Conservation (phyloP, 2,888 invertebrate species). For the Monochamus alternatus region DNA sequence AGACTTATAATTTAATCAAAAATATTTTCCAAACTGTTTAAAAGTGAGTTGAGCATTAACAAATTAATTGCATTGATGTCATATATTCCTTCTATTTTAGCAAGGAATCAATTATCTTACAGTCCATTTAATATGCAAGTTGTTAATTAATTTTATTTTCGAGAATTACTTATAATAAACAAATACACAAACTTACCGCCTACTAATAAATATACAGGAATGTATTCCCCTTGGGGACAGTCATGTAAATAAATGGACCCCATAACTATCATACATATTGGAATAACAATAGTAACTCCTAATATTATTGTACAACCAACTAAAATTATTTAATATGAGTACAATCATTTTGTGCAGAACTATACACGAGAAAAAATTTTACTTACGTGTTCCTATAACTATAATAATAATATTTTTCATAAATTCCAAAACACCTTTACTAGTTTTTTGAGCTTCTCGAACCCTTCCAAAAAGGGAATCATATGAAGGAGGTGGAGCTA, state of each 20-base stretch:
- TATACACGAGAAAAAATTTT: constrained; percentile 19
- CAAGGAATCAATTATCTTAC: too few relatives aligned
- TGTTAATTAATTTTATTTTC: too few relatives aligned
- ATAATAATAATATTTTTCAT: constrained; percentile 76
- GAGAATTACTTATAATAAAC: too few relatives aligned
- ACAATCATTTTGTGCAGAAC: constrained; percentile 15
- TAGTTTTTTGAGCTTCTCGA: constrained; percentile 75
- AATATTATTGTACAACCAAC: constrained; percentile 79
- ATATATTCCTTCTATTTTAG: too few relatives aligned
- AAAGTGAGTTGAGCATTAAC: too few relatives aligned
- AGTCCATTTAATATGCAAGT: too few relatives aligned
- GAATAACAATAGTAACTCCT: constrained; percentile 77
- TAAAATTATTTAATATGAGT: constrained; percentile 63
- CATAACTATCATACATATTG: constrained; percentile 80
- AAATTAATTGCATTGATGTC: too few relatives aligned
- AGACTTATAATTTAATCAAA: too few relatives aligned
- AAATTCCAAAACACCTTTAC: constrained; percentile 76
- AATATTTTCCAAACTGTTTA: too few relatives aligned
- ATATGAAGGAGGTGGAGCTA: constrained; percentile 79
- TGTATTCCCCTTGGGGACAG: constrained; percentile 79
- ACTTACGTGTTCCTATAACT: constrained; percentile 78
- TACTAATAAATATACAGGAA: constrained; percentile 80
- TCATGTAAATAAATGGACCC: constrained; percentile 78
- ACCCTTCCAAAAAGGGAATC: constrained; percentile 79
- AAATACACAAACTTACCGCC: constrained; percentile 70